Percentiles rank a stretch among this genome's conserved stretches.
phyloP scores from a whole-genome alignment of 2,797 vertebrate genomes.

The Tapirus indicus region DNA sequence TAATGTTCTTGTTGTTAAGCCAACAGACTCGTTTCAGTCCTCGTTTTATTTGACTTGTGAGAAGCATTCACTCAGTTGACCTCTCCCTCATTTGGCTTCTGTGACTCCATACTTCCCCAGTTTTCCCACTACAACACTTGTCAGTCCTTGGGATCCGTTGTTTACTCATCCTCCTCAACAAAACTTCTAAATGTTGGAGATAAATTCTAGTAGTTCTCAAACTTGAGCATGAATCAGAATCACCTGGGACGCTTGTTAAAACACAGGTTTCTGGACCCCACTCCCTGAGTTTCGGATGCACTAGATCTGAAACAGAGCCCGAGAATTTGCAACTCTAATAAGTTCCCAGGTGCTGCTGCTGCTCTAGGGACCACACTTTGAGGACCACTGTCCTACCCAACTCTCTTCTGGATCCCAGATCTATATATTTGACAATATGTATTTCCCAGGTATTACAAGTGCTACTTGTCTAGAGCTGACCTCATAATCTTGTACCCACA shows the following conservation, averaged over 20 bases:
- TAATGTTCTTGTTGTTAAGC: neutral
- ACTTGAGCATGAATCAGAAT: conserved; percentile 10
- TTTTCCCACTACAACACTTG: neutral
- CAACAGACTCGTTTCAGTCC: neutral
- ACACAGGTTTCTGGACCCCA: neutral
- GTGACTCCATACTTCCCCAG: too few relatives aligned
- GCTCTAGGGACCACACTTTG: neutral
- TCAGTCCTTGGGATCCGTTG: neutral
- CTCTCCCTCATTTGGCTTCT: neutral
- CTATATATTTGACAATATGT: neutral
- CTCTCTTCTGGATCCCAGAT: neutral
- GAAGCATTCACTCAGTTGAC: neutral
- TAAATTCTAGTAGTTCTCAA: neutral
- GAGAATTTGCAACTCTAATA: neutral
- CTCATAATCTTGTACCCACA: neutral
- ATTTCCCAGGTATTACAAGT: neutral
- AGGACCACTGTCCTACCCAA: neutral
- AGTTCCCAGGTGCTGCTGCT: neutral
- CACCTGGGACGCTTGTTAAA: neutral
- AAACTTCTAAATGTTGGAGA: neutral
- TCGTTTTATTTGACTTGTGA: neutral
- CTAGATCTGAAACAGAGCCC: neutral
- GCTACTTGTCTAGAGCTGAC: neutral
- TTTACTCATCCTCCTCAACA: neutral
- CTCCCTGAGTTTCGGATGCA: neutral